Conservation (phyloP, 2,797 vertebrate genomes). For the Bucorvus abyssinicus region DNA sequence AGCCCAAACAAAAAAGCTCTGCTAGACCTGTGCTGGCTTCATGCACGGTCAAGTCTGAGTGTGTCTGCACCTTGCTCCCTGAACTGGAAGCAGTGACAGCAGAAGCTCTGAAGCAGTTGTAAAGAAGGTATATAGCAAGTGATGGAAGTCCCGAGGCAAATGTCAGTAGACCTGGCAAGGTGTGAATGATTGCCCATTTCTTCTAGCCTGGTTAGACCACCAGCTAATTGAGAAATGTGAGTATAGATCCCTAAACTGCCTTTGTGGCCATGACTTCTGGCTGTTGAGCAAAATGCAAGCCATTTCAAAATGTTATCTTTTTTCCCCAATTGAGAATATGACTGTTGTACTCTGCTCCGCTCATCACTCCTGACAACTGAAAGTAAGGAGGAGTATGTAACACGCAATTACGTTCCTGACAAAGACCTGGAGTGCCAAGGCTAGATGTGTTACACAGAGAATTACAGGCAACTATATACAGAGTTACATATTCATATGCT, state of each 20-base stretch:
- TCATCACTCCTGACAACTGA: neutral
- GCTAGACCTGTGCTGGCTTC: neutral
- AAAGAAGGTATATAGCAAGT: neutral
- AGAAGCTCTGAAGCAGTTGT: neutral
- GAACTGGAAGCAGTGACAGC: neutral
- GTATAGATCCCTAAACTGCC: neutral
- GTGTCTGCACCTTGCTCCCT: neutral
- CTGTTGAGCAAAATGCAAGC: neutral
- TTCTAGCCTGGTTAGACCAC: neutral
- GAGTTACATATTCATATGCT: neutral
- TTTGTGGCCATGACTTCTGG: neutral
- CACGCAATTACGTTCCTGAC: neutral
- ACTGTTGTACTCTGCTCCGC: neutral
- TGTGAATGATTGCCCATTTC: neutral
- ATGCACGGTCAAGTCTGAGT: rapidly evolving
- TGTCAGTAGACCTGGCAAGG: neutral
- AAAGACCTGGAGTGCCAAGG: neutral
- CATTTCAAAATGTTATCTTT: neutral
- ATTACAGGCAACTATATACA: neutral
- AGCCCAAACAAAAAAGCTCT: neutral
- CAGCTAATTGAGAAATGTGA: neutral
- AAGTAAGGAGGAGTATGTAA: neutral
- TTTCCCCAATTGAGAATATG: neutral
- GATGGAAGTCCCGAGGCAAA: neutral
- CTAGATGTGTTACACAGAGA: neutral